Evolutionary conservation across 2,113 vertebrate species (phyloP), one percentile per base, ranked within the genome.

Genomic region (Euleptes europaea): DNA sequence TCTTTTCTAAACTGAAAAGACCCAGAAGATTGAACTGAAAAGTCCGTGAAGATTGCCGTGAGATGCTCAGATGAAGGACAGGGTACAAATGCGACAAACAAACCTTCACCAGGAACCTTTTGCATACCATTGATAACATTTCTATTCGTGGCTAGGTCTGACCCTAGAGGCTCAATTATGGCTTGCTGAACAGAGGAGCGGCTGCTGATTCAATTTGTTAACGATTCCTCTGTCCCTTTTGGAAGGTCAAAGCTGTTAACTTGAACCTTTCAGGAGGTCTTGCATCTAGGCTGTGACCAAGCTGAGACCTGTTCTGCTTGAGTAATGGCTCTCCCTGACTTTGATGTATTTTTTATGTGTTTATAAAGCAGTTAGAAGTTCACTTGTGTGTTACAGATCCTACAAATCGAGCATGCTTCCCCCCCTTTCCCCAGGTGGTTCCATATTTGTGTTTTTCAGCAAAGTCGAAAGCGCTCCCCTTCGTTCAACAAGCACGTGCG

Each of bases 401-500:
- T 80, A 28, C 69, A 19, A 19, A 38, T 80, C 21, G 31, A 63
- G 42, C 23, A 14, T 72, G 47, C 3, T 10, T 13, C 4, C 19
- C 49, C 73, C 47, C 47, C 7, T 21, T 23, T 10, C 21, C 35
- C 33, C 28, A 49, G 7, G 47, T 33, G 78, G 33, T 31, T 84
- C 83, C 82, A 86, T 1, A 73, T 91, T 80, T 0, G 51, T 86
- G 1, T 0, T 63, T 28, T 63, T 28, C 60, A 63, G 60, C 23
- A 63, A 26, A 23, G 49, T 51, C 11, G 6, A 7, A 10, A 51
- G 6, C 49, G 33, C 21, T 35, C 1, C 0, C n/a, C 12, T 31
- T 5, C 38, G 33, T 38, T n/a, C n/a, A 49, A n/a, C 90, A 90
- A 82, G 89, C 44, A 2, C 0, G 33, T 83, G 42, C 91, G 57